phyloP scores from a whole-genome alignment of 1,140 invertebrate species.

The Eciton burchellii region DNA sequence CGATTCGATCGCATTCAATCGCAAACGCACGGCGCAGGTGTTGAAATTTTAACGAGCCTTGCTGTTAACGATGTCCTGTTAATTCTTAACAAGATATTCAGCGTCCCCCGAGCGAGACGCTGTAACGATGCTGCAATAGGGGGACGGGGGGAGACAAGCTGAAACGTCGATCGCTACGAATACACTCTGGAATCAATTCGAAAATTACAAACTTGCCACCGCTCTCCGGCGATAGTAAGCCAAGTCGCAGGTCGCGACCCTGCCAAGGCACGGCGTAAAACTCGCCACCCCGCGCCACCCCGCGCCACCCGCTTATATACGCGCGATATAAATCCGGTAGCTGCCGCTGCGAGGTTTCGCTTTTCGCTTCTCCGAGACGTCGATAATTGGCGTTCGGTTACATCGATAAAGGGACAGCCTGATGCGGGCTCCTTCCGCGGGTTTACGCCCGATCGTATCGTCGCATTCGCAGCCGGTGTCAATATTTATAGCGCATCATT shows the following conservation, averaged over 20 bases:
- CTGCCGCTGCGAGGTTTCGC: constrained; percentile 73
- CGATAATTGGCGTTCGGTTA: constrained; percentile 84
- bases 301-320: constrained; percentile 41
- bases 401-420: constrained; percentile 80
- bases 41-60: constrained; percentile 34
- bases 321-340: constrained; percentile 66
- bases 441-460: constrained; percentile 76
- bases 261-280: constrained; percentile 48
- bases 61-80: not conserved
- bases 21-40: constrained; percentile 10
- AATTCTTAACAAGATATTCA: constrained; percentile 20
- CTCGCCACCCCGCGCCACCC: constrained; percentile 56
- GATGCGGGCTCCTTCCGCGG: constrained; percentile 62
- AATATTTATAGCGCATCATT: constrained; percentile 83
- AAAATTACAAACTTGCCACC: not conserved
- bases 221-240: constrained; percentile 35
- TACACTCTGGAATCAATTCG: constrained; percentile 14
- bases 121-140: no score
- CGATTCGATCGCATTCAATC: not conserved
- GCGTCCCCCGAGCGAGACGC: not conserved
- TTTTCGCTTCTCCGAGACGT: constrained; percentile 77
- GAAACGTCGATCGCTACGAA: not conserved
- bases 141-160: not conserved
- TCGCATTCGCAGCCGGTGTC: constrained; percentile 75
- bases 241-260: constrained; percentile 10